Base-by-base conservation (phyloP, 64 coral and sea anemone species). In the Stylophora pistillata region DNA sequence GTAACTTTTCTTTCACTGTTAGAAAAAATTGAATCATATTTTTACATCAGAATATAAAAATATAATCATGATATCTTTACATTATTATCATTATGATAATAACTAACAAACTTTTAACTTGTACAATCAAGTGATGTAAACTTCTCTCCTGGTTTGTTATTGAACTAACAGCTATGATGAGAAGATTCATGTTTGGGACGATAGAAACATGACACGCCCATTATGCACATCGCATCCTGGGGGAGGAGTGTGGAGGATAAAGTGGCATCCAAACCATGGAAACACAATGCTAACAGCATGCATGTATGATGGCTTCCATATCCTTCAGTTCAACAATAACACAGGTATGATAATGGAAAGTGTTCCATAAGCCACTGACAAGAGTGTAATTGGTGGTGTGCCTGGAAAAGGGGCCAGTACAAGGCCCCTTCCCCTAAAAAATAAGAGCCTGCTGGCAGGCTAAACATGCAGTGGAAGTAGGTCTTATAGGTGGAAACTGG, bases 161-260 rank as follows among this genome's bases (percentile, higher is more conserved):
- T 33, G 23, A 53, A 64, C 69, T 32, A 21, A 26, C 79, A 95
- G 97, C 79, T 99, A 99, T 66, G 97, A 99, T 74, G 97, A 99
- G 30, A 89, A 94, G 47, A 92, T 99, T 17, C 73, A 87, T 31
- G 62, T 99, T 13, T 99, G 97, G 97, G 97, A 99, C 53, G 91
- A 74, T 62, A 89, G 97, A 88, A 74, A 73, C 31, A 95, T 90
- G 88, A 99, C 68, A 57, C 62, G 73, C 56, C 93, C 97, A 30
- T 81, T 98, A 60, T 90, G 89, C 41, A 91, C 86, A 58, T 85
- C 77, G 32, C 41, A 77, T 21, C 93, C 93, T 73, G 96, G 93
- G 4, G 96, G 93, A 73, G 96, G 96, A 30, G 93, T 98, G 10
- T 98, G 96, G 96, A 62, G 96, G 26, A 92, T 98, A 62, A 98